Base-by-base conservation (phyloP, 1,140 invertebrate species). In the Sinonovacula constricta region DNA sequence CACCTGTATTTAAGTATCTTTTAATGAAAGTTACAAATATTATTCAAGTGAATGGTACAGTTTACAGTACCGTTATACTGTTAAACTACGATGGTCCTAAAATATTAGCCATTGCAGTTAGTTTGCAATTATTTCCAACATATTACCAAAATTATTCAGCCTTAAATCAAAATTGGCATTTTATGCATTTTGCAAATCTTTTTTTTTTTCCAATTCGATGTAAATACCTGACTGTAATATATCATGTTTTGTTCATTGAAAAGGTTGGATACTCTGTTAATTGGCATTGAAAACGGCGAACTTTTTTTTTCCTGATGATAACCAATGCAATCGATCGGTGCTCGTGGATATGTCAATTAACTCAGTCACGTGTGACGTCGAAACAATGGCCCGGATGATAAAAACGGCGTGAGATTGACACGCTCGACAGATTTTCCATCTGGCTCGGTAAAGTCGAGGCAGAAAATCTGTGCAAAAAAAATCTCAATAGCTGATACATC, bases 351-450 rank as follows among this genome's bases (percentile, higher is more conserved):
- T 28, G 39, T 31, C 56, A 7, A 63, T 63, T n/a, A 39, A 74
- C 51, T 59, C 56, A 56, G 70, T 63, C 54, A 74, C 45, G 70
- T 56, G 70, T 49, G 18, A 74, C 24, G 15, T 49, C 63, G 30
- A 63, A 74, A 74, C 70, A 74, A 56, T 74, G 51, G 70, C 63
- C 36, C 57, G 34, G 56, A 74, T 36, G 57, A 31, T 51, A 36
- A 54, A 69, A 56, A 65, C 59, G 45, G 53, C 59, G 56, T 34
- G 57, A 26, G 76, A 36, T 70, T 45, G 36, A 53, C 66, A 70
- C 66, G 66, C 54, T 63, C 24, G 18, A 22, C 39, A 45, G 39
- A 28, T 79, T 53, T 34, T 53, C 65, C 63, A 72, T 72, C 60
- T 66, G 67, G 56, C 18, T 12, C 54, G 57, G 36, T 53, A 30